phyloP scores from a whole-genome alignment of 2,888 invertebrate genomes.

The Mythimna lalbum region DNA sequence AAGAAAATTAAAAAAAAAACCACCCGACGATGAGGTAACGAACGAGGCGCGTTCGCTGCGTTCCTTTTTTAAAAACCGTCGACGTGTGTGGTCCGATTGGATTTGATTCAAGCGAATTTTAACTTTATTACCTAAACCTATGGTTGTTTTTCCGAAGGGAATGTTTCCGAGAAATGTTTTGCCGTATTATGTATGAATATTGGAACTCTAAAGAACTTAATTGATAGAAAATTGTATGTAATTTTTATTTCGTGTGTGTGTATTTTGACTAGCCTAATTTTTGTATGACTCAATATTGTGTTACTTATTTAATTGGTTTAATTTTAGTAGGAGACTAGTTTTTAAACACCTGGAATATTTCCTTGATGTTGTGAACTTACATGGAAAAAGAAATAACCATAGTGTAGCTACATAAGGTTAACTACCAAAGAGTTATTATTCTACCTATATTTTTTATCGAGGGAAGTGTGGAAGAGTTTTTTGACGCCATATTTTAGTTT shows the following conservation, averaged over 20 bases:
- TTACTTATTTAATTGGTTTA: constrained; percentile 40
- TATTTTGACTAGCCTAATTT: constrained; percentile 67
- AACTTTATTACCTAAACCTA: rapidly evolving
- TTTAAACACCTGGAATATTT: constrained; percentile 10
- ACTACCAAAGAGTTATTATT: neutral
- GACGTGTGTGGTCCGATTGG: constrained; percentile 86
- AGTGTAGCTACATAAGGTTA: too few species aligned
- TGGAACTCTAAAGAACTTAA: constrained; percentile 70
- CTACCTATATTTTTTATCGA: neutral
- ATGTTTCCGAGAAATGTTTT: constrained; percentile 46
- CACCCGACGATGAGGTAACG: constrained; percentile 89
- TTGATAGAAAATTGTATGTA: constrained; percentile 80
- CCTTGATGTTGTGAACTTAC: neutral
- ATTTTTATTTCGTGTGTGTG: constrained; percentile 65
- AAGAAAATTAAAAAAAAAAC: constrained; percentile 79
- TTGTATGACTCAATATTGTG: constrained; percentile 72
- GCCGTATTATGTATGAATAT: constrained; percentile 57
- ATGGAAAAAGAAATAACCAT: neutral
- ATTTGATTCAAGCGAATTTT: constrained; percentile 14
- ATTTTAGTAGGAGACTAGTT: neutral
- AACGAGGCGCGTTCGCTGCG: constrained; percentile 88
- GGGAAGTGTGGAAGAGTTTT: too few species aligned
- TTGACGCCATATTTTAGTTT: too few species aligned
- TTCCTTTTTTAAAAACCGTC: constrained; percentile 88
- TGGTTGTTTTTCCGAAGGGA: constrained; percentile 28